These are phyloP conservation scores for Misgurnus anguillicaudatus DNA, from an alignment of 2,113 vertebrate species.

Conservation along the genomic window DNA sequence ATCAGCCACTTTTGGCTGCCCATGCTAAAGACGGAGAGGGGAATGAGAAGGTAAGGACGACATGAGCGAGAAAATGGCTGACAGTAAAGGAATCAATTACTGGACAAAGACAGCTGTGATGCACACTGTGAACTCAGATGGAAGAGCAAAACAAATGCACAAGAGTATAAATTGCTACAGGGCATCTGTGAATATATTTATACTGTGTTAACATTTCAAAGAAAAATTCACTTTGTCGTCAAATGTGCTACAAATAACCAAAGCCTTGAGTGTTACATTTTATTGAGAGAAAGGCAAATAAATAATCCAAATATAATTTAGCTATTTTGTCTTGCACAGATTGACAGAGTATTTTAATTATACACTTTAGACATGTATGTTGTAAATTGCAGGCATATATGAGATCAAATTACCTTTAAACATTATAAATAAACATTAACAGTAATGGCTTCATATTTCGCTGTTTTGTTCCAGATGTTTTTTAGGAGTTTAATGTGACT, in stretches of 20 bases:
- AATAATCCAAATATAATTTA: neutral
- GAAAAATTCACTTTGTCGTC: neutral
- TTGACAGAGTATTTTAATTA: neutral
- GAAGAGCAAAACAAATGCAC: conserved; percentile 4
- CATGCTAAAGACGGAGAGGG: conserved; percentile 54
- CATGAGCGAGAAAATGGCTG: conserved; percentile 43
- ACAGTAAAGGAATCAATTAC: conserved; percentile 40
- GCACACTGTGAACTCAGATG: conserved; percentile 25
- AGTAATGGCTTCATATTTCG: neutral
- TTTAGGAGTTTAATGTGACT: conserved; percentile 3
- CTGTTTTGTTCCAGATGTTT: neutral
- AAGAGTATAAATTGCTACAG: neutral
- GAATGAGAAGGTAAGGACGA: conserved; percentile 11
- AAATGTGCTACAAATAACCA: conserved; percentile 2
- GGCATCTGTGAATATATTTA: neutral
- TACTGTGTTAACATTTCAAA: neutral
- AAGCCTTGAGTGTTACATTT: neutral
- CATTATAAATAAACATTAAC: conserved; percentile 6
- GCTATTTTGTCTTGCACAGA: neutral
- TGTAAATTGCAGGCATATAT: neutral
- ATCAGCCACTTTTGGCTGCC: conserved; percentile 64
- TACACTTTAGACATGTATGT: neutral
- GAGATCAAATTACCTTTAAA: neutral
- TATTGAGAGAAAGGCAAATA: neutral
- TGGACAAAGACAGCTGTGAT: conserved; percentile 25